Base-by-base conservation (phyloP, 2,797 vertebrate genomes). In the Pangasius mekongensis region DNA sequence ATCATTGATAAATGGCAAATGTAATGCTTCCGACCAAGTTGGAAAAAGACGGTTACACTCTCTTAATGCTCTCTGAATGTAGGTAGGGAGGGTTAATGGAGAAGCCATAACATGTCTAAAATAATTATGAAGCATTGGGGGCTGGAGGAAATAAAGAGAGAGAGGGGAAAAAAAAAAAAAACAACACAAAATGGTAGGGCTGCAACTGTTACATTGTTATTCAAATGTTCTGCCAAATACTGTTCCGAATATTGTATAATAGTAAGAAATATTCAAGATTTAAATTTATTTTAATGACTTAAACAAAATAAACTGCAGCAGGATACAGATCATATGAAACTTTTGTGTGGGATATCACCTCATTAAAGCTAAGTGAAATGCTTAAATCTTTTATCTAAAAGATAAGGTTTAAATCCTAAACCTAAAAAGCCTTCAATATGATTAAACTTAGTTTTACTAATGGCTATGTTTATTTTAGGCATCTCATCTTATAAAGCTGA, bases 101-200 rank as follows among this genome's bases (percentile, higher is more conserved):
- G 18, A 10, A 66, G 24, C 27, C 60, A 49, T 83, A 66, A 30
- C 85, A 83, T 76, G 30, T 87, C 82, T 87, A 67, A 84, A 49
- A 76, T 64, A 54, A 66, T 86, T 52, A 66, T 39, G 43, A 83
- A 66, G 20, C 5, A 62, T 10, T 8, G 7, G 30, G 5, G 54
- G 20, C 47, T 76, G 43, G 49, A 30, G 3, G 16, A 80, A 33
- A 58, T 11, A 33, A 5, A 80, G 76, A 64, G 24, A 39, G 47
- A 52, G 30, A 13, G 27, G 20, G 5, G n/a, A 54, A 66, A 2
- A 43, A 2, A 14, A 7, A 78, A 16, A 30, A 24, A 13, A 20
- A 56, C 33, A 56, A 62, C 0, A 39, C 4, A 24, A 62, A 64
- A 47, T 66, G 27, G 27, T 47, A 83, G 82, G 82, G 82, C 82